Base-by-base conservation (phyloP, 1,140 invertebrate species). In the Teleopsis dalmanni region DNA sequence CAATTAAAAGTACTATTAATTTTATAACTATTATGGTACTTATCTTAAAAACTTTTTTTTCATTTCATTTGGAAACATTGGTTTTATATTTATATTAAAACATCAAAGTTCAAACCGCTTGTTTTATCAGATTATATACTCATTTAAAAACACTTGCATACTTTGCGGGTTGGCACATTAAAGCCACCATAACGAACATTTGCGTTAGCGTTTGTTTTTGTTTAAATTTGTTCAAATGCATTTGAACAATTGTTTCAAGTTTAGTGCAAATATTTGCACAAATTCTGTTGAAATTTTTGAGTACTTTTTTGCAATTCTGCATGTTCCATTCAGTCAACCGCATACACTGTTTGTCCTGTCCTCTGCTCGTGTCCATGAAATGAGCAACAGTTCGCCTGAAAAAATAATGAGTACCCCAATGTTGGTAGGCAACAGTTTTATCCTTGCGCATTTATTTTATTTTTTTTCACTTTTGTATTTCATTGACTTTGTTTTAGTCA, bases 391-490 rank as follows among this genome's bases (percentile, higher is more conserved):
- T 60, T 49, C 54, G 13, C 3, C 26, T n/a, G 8, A 42, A 23
- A 25, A 6, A 36, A 34, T 45, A 45, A 46, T 46, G 44, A 35
- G 22, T 29, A 22, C 31, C 51, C 60, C 16, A 16, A 48, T 40
- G 44, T 55, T 52, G 56, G 62, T 56, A 65, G 65, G 62, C 62
- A 65, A 65, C 62, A 65, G 57, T 62, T 57, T 56, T 60, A 59
- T 48, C 19, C 46, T 16, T 14, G n/a, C 23, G 14, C 5, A 31
- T 10, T n/a, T 11, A 40, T 25, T 42, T 37, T 25, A 38, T 44
- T 11, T 25, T 34, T 14, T 34, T 21, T 27, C n/a, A 35, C 33
- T 25, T 51, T 38, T 53, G 51, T 54, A 26, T n/a, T n/a, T n/a
- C 41, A 29, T 43, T 31, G 25, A 19, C 27, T 19, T 6, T 31